Evolutionary conservation across 2,113 vertebrate species (phyloP), one percentile per base, ranked within the genome.

Genomic region (Noturus placidus): DNA sequence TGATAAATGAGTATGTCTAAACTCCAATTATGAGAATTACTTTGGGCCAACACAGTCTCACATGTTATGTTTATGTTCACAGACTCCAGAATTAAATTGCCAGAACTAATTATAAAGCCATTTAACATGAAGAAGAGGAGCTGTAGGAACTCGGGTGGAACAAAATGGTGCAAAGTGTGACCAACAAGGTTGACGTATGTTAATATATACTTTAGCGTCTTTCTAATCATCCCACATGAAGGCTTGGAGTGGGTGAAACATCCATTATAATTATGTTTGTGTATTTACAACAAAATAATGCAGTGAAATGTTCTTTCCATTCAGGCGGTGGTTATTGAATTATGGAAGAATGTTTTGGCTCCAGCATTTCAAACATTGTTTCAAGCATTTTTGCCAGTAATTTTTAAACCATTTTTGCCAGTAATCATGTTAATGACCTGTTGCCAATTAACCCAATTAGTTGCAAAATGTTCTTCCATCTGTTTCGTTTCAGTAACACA

Each of bases 161-260:
- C 94, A 92, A 92, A 95, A 94, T 94, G 94, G 94, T 93, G 94
- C 92, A 91, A 93, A 95, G 94, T 93, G 89, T 91, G 90, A 94
- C 92, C 94, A 94, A 91, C 88, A 92, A 67, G 93, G 94, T 94
- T 96, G 95, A 95, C 94, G 95, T 95, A 97, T 96, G 95, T 94
- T 97, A 96, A 96, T 96, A 93, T 87, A 94, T 96, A 95, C 92
- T 93, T 96, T 96, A 96, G 94, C 94, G 96, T 94, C 94, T 92
- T 92, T 94, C 94, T 94, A 95, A 96, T 96, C 90, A 96, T 52
- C 94, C 95, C 94, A 88, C 95, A 94, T 95, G 94, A 93, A 94
- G 93, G 94, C 94, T 95, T 82, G 87, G 87, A 96, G 96, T 93
- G 91, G 95, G 94, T 88, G 91, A 94, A 96, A 95, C 94, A 94